Evolutionary conservation across 2,113 vertebrate species (phyloP).

Genomic region (Rana temporaria): DNA sequence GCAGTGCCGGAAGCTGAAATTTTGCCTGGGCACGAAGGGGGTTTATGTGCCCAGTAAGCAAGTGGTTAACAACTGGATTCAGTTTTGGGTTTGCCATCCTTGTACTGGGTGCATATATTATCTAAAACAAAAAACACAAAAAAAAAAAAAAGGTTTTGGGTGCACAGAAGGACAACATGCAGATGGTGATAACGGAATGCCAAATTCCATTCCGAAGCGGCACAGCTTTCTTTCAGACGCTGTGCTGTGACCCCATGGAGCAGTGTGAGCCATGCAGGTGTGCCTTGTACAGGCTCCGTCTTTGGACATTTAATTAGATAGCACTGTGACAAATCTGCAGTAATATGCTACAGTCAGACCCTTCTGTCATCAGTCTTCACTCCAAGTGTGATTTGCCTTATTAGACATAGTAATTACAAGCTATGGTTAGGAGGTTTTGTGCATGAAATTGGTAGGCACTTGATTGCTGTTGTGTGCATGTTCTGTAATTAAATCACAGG

Average conservation of each 20-base stretch:
- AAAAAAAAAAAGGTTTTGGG: too few species aligned
- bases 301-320: constrained; percentile 34
- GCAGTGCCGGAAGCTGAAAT: too few species aligned
- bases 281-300: neutral
- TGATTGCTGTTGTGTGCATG: neutral
- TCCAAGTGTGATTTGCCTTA: constrained; percentile 14
- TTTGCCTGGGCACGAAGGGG: too few species aligned
- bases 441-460: neutral
- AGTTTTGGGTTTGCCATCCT: too few species aligned
- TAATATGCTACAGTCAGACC: constrained; percentile 8
- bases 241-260: neutral
- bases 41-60: too few species aligned
- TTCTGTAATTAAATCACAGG: constrained; percentile 33
- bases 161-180: neutral
- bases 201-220: too few species aligned
- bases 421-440: neutral
- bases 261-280: neutral
- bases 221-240: too few species aligned
- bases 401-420: constrained; percentile 39
- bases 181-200: neutral
- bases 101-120: too few species aligned
- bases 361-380: neutral
- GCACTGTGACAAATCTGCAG: constrained; percentile 18
- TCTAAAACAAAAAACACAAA: too few species aligned
- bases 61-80: too few species aligned